Evolutionary conservation across 2,797 vertebrate species (phyloP).

Genomic region (Microctenopoma lineatum): DNA sequence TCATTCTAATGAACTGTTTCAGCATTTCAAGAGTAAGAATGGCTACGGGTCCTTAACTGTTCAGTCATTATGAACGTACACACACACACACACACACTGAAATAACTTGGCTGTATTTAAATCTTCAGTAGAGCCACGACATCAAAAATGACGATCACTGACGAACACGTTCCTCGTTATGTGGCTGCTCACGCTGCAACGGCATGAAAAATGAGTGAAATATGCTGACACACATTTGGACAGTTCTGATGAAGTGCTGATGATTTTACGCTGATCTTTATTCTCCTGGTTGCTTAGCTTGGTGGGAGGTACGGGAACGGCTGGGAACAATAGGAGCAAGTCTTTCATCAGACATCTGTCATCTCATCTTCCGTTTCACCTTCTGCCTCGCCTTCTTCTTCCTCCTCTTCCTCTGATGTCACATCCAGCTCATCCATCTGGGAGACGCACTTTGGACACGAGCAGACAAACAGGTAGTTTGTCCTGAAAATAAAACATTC

Average conservation of each 20-base stretch:
- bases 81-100: neutral
- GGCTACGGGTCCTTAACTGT: neutral
- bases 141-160: constrained; percentile 7
- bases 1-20: neutral
- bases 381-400: constrained; percentile 87
- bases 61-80: neutral
- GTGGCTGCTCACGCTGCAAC: constrained; percentile 8
- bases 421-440: constrained; percentile 91
- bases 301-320: constrained; percentile 35
- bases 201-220: constrained; percentile 19
- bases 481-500: constrained; percentile 83
- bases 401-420: constrained; percentile 96
- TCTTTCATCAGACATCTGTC: constrained; percentile 93
- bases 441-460: constrained; percentile 92
- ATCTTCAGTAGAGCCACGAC: constrained; percentile 2
- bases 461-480: constrained; percentile 97
- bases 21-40: neutral
- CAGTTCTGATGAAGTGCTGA: constrained; percentile 36
- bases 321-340: constrained; percentile 47
- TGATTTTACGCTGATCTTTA: constrained; percentile 34
- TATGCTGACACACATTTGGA: constrained; percentile 18
- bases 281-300: constrained; percentile 39
- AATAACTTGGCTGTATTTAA: constrained; percentile 14
- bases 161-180: neutral
- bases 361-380: constrained; percentile 93